phyloP scores from a whole-genome alignment of 1,140 invertebrate species.

The Ylistrum balloti region DNA sequence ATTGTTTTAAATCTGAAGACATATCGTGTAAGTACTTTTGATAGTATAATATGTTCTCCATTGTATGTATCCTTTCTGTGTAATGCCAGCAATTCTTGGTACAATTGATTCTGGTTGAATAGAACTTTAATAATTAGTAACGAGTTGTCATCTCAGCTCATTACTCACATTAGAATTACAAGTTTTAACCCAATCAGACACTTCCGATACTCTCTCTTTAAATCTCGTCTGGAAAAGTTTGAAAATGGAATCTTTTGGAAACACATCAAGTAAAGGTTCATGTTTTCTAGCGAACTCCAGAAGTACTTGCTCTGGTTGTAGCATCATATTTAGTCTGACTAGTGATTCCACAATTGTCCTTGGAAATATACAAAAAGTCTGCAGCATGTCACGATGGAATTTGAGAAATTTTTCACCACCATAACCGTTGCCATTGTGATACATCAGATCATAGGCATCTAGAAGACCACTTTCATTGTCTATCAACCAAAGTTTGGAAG shows the following conservation, averaged over 20 bases:
- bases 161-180: conserved; percentile 60
- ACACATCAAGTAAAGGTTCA: conserved; percentile 67
- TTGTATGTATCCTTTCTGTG: too few relatives aligned
- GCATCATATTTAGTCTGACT: conserved; percentile 53
- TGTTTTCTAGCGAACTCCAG: conserved; percentile 66
- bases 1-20: too few relatives aligned
- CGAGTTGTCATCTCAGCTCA: background rate
- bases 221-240: conserved; percentile 68
- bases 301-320: conserved; percentile 64
- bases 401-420: conserved; percentile 71
- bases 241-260: conserved; percentile 67
- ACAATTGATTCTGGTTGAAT: background rate
- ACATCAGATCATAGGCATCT: conserved; percentile 81
- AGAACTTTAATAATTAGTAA: background rate
- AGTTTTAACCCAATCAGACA: conserved; percentile 70
- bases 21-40: too few relatives aligned
- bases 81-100: background rate
- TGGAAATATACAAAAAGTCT: conserved; percentile 81
- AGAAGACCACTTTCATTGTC: conserved; percentile 83
- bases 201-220: conserved; percentile 68
- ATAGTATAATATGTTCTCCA: too few relatives aligned
- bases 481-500: conserved; percentile 81
- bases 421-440: conserved; percentile 61
- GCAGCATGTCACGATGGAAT: conserved; percentile 81
- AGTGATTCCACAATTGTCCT: conserved; percentile 75